A percentile compares a stretch with the other conserved stretches of the same genome.
Conservation (phyloP, 2,888 invertebrate species). For the Pollenia angustigena region DNA sequence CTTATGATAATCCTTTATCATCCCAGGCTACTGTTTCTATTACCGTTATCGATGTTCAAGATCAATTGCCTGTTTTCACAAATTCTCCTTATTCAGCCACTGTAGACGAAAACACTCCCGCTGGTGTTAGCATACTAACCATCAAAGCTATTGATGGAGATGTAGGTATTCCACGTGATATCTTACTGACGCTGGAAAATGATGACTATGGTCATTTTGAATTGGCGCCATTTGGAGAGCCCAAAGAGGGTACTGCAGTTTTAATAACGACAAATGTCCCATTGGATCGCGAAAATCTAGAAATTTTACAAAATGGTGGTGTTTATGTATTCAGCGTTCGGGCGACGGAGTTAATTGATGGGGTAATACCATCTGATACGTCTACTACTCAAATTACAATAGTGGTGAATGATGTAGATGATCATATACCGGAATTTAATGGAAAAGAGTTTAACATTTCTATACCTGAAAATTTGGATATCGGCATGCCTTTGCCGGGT, state of each 20-base stretch:
- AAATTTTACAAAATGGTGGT: constrained; percentile 90
- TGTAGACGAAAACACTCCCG: constrained; percentile 89
- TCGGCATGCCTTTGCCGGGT: constrained; percentile 88
- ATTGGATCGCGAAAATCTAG: constrained; percentile 90
- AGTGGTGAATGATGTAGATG: constrained; percentile 91
- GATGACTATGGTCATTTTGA: constrained; percentile 89
- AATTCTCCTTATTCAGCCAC: constrained; percentile 92
- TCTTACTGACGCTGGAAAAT: constrained; percentile 88
- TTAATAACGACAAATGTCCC: constrained; percentile 88
- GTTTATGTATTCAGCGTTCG: constrained; percentile 89
- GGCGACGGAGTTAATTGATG: constrained; percentile 91
- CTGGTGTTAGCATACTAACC: constrained; percentile 88
- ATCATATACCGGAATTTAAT: constrained; percentile 90
- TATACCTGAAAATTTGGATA: constrained; percentile 91
- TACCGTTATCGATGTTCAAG: constrained; percentile 91
- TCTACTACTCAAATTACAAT: constrained; percentile 89
- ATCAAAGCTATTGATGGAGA: constrained; percentile 93
- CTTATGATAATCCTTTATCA: constrained; percentile 86
- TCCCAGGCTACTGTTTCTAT: constrained; percentile 90
- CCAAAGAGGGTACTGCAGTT: constrained; percentile 86
- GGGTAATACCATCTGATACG: constrained; percentile 88
- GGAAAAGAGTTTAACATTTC: constrained; percentile 87
- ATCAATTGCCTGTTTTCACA: constrained; percentile 92
- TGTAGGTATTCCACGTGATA: constrained; percentile 88
- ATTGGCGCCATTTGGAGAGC: constrained; percentile 85